Evolutionary conservation across 2,113 vertebrate genomes (phyloP).

Genomic region (Sturnira hondurensis): DNA sequence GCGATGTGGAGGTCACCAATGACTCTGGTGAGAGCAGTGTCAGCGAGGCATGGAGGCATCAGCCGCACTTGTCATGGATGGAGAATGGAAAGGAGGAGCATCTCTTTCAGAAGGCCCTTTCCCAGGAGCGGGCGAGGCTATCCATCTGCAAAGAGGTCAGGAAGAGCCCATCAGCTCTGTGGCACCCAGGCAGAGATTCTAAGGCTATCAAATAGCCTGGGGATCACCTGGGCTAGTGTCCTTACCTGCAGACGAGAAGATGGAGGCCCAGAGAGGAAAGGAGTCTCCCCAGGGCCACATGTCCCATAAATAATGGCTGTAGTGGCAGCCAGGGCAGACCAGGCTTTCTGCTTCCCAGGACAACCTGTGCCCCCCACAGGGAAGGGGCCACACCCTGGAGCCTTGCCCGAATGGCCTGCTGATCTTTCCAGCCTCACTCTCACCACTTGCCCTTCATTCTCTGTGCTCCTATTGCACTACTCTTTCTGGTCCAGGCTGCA

Average conservation of each 20-base stretch:
- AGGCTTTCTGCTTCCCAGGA: not conserved
- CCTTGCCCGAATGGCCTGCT: not conserved
- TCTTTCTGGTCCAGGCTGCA: not conserved
- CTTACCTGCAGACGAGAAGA: not conserved
- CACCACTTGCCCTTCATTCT: not conserved
- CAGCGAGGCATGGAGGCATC: not conserved
- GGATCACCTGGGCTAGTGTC: not conserved
- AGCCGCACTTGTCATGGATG: not conserved
- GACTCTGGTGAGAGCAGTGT: not conserved
- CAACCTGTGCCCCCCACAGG: not conserved
- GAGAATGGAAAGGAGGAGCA: not conserved
- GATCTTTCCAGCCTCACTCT: not conserved
- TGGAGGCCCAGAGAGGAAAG: not conserved
- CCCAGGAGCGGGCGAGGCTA: not conserved
- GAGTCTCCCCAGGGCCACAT: not conserved
- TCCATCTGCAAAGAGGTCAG: not conserved
- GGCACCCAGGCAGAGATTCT: not conserved
- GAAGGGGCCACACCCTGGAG: fast-evolving
- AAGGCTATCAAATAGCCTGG: not conserved
- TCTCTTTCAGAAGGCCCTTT: not conserved
- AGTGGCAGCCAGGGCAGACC: not conserved
- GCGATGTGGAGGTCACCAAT: not conserved
- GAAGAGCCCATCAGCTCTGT: not conserved
- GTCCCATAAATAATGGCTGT: not conserved
- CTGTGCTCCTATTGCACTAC: not conserved